Evolutionary conservation across 2,113 vertebrate species (phyloP).

Genomic region (Seriola dumerili): DNA sequence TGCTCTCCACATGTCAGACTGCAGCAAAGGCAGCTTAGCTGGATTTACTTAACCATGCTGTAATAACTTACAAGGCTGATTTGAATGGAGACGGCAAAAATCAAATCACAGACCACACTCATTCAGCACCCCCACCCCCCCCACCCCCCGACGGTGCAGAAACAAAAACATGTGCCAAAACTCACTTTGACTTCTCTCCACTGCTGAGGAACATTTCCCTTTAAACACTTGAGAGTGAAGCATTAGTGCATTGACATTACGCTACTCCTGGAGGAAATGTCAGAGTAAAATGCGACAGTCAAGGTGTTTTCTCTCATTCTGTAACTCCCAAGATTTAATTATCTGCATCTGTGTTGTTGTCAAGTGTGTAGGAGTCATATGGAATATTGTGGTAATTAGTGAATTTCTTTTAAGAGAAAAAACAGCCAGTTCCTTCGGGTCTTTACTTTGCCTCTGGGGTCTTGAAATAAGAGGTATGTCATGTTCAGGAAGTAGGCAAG

Average conservation of each 20-base stretch:
- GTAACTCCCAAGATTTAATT: slow-evolving; percentile 24
- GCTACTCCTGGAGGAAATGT: slow-evolving; percentile 29
- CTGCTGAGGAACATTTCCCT: neutral
- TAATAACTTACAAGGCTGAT: slow-evolving; percentile 48
- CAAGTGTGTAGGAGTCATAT: slow-evolving; percentile 10
- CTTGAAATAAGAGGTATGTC: neutral
- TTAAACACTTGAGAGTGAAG: slow-evolving; percentile 17
- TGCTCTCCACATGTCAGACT: slow-evolving; percentile 65
- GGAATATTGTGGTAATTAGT: slow-evolving; percentile 44
- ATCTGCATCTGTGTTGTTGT: slow-evolving; percentile 8
- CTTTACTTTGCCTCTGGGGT: neutral
- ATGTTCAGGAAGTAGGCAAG: neutral
- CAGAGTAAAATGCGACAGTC: slow-evolving; percentile 15
- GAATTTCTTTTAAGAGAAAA: neutral
- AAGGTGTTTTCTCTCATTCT: slow-evolving; percentile 1
- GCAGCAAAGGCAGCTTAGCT: slow-evolving; percentile 62
- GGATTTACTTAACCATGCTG: slow-evolving; percentile 51
- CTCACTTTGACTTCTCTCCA: neutral
- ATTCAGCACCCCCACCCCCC: neutral
- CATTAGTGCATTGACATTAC: slow-evolving; percentile 21
- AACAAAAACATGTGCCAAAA: slow-evolving; percentile 15
- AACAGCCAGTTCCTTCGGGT: neutral
- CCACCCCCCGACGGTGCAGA: neutral
- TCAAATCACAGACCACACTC: slow-evolving; percentile 31
- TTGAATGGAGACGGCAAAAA: slow-evolving; percentile 46